Evolutionary conservation across 2,888 invertebrate species (phyloP).

Genomic region (Drosophila lutescens): DNA sequence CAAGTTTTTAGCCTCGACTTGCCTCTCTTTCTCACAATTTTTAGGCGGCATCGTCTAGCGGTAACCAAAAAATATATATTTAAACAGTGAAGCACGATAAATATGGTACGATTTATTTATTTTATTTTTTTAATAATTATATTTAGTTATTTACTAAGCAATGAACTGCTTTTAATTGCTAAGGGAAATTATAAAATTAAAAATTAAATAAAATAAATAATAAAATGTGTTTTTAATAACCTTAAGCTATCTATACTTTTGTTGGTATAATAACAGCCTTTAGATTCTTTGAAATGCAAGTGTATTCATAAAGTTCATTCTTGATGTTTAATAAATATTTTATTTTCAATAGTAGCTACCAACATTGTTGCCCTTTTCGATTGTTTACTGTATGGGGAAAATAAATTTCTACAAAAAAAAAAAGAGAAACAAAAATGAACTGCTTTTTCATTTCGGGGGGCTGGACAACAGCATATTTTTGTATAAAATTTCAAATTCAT

Average conservation of each 20-base stretch:
- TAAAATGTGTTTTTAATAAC: too few species aligned
- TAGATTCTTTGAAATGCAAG: too few species aligned
- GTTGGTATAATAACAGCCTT: too few species aligned
- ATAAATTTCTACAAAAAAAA: background rate
- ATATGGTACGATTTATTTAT: too few species aligned
- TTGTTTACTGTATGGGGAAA: conserved; percentile 3
- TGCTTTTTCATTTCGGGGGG: conserved; percentile 48
- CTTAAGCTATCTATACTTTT: too few species aligned
- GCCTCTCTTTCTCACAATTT: conserved; percentile 30
- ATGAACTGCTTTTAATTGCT: too few species aligned
- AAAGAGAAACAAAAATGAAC: conserved; percentile 39
- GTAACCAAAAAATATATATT: conserved; percentile 36
- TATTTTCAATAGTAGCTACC: background rate
- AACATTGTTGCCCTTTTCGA: background rate
- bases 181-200: too few species aligned
- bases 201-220: too few species aligned
- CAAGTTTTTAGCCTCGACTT: conserved; percentile 63
- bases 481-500: conserved; percentile 77
- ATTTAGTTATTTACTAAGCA: too few species aligned
- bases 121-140: too few species aligned
- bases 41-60: conserved; percentile 48
- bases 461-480: conserved; percentile 51
- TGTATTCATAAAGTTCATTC: too few species aligned
- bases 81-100: background rate
- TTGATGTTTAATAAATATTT: background rate